A percentile compares a stretch with the other conserved stretches of the same genome.
Conservation (phyloP, 2,113 vertebrate genomes). For the Puntigrus tetrazona region DNA sequence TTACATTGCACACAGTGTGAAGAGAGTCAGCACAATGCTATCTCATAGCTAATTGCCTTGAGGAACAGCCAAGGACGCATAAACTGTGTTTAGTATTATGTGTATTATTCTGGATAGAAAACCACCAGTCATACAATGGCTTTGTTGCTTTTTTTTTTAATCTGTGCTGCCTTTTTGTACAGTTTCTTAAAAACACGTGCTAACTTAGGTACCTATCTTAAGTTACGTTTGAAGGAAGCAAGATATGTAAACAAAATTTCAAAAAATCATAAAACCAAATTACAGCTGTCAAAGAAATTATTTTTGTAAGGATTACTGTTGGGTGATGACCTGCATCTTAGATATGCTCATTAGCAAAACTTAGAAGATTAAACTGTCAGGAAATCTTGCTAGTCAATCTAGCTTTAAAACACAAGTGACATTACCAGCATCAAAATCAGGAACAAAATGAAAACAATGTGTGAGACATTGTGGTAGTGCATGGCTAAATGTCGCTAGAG, state of each 20-base stretch:
- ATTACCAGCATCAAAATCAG: background rate
- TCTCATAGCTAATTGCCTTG: slow-evolving; percentile 22
- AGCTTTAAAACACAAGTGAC: background rate
- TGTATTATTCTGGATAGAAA: background rate
- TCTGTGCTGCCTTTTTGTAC: background rate
- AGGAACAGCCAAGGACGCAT: background rate
- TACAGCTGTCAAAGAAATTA: background rate
- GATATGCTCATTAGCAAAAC: background rate
- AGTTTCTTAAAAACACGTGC: background rate
- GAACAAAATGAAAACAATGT: background rate
- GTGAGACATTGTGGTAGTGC: background rate
- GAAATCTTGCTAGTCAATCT: background rate
- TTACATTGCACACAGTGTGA: slow-evolving; percentile 35
- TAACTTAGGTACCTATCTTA: too few species aligned
- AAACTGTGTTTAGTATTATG: background rate
- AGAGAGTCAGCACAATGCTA: slow-evolving; percentile 16
- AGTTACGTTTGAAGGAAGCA: background rate
- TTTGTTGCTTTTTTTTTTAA: background rate
- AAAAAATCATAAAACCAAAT: background rate
- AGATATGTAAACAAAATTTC: background rate
- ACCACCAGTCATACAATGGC: background rate
- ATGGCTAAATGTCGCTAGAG: background rate
- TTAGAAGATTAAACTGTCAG: background rate
- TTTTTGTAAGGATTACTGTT: background rate
- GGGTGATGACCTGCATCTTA: background rate